A percentile compares a stretch with the other conserved stretches of the same genome.
Conservation (phyloP, 2,113 vertebrate species). For the Thinocorus orbignyianus region DNA sequence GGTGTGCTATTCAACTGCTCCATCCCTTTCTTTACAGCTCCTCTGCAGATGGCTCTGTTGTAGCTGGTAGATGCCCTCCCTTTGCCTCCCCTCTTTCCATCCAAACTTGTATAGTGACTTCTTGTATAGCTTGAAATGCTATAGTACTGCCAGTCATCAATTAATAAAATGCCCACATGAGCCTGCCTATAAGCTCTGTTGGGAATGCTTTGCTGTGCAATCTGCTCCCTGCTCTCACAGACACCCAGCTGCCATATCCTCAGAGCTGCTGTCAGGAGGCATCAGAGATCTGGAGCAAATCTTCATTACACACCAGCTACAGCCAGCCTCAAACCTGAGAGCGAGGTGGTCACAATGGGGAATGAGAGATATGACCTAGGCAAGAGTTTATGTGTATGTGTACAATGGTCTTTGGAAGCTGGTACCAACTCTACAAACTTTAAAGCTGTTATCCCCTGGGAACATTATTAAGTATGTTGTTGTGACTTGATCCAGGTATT, state of each 20-base stretch:
- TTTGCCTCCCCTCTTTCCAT: background rate
- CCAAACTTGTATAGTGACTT: background rate
- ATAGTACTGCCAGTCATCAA: background rate
- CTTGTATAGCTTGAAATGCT: background rate
- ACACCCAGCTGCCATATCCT: background rate
- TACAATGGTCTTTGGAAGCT: background rate
- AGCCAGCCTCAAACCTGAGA: background rate
- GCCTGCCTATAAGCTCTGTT: background rate
- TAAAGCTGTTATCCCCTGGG: background rate
- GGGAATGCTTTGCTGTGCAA: background rate
- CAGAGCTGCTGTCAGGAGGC: rapidly evolving
- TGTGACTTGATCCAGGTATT: conserved; percentile 20
- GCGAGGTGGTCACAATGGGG: background rate
- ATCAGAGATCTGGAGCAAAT: background rate
- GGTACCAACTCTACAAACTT: background rate
- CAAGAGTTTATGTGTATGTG: background rate
- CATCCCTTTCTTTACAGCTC: background rate
- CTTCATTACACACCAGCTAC: background rate
- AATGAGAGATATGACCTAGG: background rate
- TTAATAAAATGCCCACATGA: background rate
- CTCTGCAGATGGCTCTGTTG: background rate
- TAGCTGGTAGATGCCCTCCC: background rate
- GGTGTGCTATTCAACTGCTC: background rate
- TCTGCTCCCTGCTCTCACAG: background rate
- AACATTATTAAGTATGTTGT: background rate